Evolutionary conservation across 1,140 invertebrate genomes (phyloP).

Genomic region (Manduca sexta): DNA sequence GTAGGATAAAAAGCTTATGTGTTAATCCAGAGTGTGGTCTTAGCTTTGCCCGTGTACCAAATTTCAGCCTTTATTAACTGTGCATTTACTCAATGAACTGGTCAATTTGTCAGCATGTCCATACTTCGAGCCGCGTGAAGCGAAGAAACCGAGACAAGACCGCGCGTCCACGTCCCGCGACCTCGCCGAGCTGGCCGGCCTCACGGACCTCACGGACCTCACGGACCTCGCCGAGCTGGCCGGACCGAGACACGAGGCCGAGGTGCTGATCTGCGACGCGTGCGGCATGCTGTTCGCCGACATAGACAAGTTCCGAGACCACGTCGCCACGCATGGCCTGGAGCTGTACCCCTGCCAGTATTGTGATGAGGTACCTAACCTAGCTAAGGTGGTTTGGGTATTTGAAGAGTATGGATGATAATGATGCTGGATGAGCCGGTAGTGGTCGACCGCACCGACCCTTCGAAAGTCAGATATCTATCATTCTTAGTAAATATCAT

Average conservation of each 20-base stretch:
- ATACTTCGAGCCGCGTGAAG: slow-evolving; percentile 53
- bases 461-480: background rate
- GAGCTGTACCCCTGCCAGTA: slow-evolving; percentile 46
- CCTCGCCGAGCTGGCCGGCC: background rate
- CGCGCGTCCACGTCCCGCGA: background rate
- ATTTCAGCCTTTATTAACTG: no score
- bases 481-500: background rate
- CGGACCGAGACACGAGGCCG: slow-evolving; percentile 2
- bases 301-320: slow-evolving; percentile 31
- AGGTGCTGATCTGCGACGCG: slow-evolving; percentile 43
- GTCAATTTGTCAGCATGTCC: slow-evolving; percentile 47
- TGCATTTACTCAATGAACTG: no score
- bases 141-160: slow-evolving; percentile 29
- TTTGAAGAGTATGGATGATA: background rate
- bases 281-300: slow-evolving; percentile 37
- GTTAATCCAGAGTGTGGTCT: no score
- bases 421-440: background rate
- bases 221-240: slow-evolving; percentile 1
- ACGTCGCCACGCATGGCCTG: slow-evolving; percentile 35
- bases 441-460: background rate
- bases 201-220: background rate
- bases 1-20: no score
- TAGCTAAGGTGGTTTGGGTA: no score
- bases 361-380: slow-evolving; percentile 37
- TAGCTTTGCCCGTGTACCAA: no score